These are phyloP conservation scores for Thelaira solivaga DNA, from an alignment of 2,888 invertebrate genomes.

Conservation along the genomic window DNA sequence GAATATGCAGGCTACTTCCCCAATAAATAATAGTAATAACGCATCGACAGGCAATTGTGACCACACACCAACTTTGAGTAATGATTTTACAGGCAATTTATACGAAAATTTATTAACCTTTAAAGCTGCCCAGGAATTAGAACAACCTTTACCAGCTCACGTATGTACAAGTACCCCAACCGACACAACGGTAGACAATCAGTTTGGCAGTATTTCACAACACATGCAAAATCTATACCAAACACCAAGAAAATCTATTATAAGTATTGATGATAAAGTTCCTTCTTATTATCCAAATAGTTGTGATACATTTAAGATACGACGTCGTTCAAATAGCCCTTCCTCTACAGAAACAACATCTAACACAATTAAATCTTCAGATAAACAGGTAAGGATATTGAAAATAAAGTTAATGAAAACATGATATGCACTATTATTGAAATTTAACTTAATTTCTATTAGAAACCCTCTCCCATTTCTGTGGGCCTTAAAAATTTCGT, in stretches of 20 bases:
- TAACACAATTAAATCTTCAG: background rate
- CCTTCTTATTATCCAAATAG: constrained; percentile 77
- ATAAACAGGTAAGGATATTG: constrained; percentile 59
- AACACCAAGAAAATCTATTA: constrained; percentile 73
- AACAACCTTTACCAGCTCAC: constrained; percentile 56
- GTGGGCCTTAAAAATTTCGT: constrained; percentile 70
- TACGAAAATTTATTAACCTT: constrained; percentile 74
- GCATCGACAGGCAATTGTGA: background rate
- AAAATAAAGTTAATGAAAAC: background rate
- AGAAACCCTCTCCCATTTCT: constrained; percentile 56
- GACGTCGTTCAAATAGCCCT: constrained; percentile 68
- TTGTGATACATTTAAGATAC: constrained; percentile 72
- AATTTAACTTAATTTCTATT: constrained; percentile 8
- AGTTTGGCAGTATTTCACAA: background rate
- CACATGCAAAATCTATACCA: constrained; percentile 72
- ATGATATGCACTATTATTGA: background rate
- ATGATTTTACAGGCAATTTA: constrained; percentile 68
- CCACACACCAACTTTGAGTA: constrained; percentile 33
- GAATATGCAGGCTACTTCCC: constrained; percentile 66
- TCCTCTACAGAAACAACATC: constrained; percentile 28
- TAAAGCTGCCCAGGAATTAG: constrained; percentile 72
- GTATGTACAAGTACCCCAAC: constrained; percentile 73
- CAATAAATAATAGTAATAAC: constrained; percentile 11
- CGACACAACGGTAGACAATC: constrained; percentile 64
- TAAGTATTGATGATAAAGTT: constrained; percentile 76